Base-by-base conservation (phyloP, 2,797 vertebrate genomes). In the Basileuterus tristriatus region DNA sequence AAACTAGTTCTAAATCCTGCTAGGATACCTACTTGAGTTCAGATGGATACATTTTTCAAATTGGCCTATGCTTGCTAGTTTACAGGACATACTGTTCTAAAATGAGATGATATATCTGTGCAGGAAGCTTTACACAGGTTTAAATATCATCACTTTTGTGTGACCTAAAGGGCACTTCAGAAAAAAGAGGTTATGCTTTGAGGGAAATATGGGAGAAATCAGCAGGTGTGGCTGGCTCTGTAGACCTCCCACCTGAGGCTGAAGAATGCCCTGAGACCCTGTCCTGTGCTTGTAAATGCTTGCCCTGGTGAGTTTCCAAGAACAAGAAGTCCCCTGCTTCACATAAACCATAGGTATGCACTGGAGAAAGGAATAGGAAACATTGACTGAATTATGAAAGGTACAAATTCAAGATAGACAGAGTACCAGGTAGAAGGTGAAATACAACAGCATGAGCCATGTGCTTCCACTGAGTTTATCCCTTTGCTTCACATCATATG, bases 351-450 rank as follows among this genome's bases (percentile, higher is more conserved):
- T 0, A 32, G 18, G 26, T 41, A 56, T 7, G 24, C 17, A 52
- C 30, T 30, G 11, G 12, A 74, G 21, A 70, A 72, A 72, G 32
- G 11, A 90, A 89, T 0, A 80, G 44, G 16, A 85, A 59, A 69
- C 22, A 26, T 8, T 0, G 0, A 50, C 5, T 2, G 1, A 63
- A 58, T 79, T 59, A 59, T 3, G 19, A 43, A 52, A 47, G 11
- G 15, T 29, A 24, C 12, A 72, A 72, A 87, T 22, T 64, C 59
- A 62, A 65, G 34, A 17, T 29, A 41, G 37, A 64, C 22, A 56
- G 13, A 20, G 34, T 36, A 91, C 3, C 21, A 52, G 18, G 21
- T 9, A 65, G 29, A 87, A 93, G 24, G 44, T 37, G 19, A 84
- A 79, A 65, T 21, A 70, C 15, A 71, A 21, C 29, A 56, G 22